Evolutionary conservation across 1,140 invertebrate species (phyloP).

Genomic region (Eurosta solidaginis): DNA sequence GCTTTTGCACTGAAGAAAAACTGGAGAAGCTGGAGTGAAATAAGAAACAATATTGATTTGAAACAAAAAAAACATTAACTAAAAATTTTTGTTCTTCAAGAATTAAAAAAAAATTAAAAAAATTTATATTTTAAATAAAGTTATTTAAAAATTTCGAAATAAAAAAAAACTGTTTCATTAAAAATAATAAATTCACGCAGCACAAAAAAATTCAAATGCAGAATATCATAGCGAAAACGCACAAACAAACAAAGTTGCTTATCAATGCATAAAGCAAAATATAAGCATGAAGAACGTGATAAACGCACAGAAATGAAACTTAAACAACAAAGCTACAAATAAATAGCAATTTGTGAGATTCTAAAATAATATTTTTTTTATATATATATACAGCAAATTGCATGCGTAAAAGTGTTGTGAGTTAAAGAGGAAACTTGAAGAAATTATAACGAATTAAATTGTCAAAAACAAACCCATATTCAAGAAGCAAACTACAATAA

Average conservation of each 20-base stretch:
- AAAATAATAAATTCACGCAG: not conserved
- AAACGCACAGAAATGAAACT: not conserved
- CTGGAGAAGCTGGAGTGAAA: too few species aligned
- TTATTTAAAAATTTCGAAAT: too few species aligned
- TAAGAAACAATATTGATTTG: too few species aligned
- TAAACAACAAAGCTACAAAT: not conserved
- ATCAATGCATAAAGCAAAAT: not conserved
- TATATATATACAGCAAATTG: not conserved
- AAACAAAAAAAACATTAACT: too few species aligned
- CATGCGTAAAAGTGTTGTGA: slow-evolving; percentile 27
- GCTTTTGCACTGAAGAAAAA: too few species aligned
- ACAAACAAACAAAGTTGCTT: not conserved
- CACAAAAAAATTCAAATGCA: not conserved
- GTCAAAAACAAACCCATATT: not conserved
- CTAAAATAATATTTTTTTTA: not conserved
- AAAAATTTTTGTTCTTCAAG: too few species aligned
- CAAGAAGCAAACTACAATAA: not conserved
- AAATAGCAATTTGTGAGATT: not conserved
- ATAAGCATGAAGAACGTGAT: not conserved
- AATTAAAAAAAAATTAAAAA: too few species aligned
- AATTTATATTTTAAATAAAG: too few species aligned
- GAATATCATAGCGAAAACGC: not conserved
- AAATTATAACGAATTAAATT: not conserved
- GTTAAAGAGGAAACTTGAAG: not conserved
- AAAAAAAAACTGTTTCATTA: not conserved